phyloP scores from a whole-genome alignment of 37 sponge, comb jelly and placozoan genomes.

The Sycon ciliatum region DNA sequence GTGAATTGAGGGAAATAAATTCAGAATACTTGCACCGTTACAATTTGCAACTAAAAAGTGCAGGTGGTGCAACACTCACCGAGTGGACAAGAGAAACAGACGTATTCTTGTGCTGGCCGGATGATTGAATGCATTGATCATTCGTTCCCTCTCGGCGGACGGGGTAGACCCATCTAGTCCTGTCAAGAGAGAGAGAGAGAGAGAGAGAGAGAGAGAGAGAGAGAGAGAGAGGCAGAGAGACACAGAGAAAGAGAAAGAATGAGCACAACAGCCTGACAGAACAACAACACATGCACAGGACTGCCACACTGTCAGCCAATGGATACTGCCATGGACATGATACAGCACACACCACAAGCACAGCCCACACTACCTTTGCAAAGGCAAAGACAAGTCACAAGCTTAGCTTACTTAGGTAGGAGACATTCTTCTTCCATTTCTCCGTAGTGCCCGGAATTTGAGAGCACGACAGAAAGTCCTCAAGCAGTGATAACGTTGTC shows the following conservation, averaged over 20 bases:
- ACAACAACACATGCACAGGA: too few relatives aligned
- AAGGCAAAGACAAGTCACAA: too few relatives aligned
- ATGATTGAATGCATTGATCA: slow-evolving; percentile 66
- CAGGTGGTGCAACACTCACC: too few relatives aligned
- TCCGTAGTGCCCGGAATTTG: slow-evolving; percentile 27
- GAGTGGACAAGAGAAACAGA: slow-evolving; percentile 73
- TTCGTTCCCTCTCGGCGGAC: slow-evolving; percentile 47
- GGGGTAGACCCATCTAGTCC: slow-evolving; percentile 74
- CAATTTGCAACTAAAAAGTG: too few relatives aligned
- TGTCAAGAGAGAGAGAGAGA: too few relatives aligned
- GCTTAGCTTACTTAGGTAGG: slow-evolving; percentile 52
- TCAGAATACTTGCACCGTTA: too few relatives aligned
- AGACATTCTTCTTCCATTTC: slow-evolving; percentile 65
- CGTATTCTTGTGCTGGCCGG: slow-evolving; percentile 29
- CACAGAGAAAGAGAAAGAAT: not conserved
- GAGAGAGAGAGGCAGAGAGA: not conserved
- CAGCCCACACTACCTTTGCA: too few relatives aligned
- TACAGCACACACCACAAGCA: too few relatives aligned
- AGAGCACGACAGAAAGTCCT: slow-evolving; percentile 50
- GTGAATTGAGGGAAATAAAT: too few relatives aligned
- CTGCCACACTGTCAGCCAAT: too few relatives aligned
- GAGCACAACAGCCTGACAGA: not conserved
- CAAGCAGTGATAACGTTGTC: slow-evolving; percentile 65
- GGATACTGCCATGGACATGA: too few relatives aligned
- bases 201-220: too few relatives aligned